Evolutionary conservation across 2,888 invertebrate genomes (phyloP).

Genomic region (Ptychoptera albimana): DNA sequence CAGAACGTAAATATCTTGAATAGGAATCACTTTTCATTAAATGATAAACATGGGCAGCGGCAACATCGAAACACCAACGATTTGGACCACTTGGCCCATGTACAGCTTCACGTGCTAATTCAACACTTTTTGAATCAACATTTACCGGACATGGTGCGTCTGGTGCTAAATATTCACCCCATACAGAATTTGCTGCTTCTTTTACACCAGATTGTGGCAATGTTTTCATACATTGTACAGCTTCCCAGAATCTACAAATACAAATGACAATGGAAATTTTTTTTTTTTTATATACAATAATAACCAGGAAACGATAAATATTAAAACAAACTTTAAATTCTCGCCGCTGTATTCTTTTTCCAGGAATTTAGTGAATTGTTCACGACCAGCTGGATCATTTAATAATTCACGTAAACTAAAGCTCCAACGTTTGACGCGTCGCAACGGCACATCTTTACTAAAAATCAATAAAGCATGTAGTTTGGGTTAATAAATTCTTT

Average conservation of each 20-base stretch:
- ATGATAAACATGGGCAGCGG: conserved; percentile 97
- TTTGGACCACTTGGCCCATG: conserved; percentile 49
- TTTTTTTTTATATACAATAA: no score
- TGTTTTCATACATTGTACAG: conserved; percentile 82
- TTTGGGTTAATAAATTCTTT: not conserved
- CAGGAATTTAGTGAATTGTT: conserved; percentile 89
- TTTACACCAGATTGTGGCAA: conserved; percentile 74
- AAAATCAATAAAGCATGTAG: conserved; percentile 8
- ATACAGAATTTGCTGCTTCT: conserved; percentile 67
- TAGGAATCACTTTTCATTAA: conserved; percentile 99
- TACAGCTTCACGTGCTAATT: conserved; percentile 65
- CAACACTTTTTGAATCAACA: conserved; percentile 85
- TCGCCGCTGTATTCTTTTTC: conserved; percentile 98
- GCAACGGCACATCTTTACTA: conserved; percentile 82
- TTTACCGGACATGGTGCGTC: conserved; percentile 96
- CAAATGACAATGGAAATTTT: not conserved
- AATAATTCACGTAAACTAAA: conserved; percentile 90
- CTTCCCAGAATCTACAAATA: conserved; percentile 74
- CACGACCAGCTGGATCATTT: conserved; percentile 86
- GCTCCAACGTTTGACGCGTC: conserved; percentile 92
- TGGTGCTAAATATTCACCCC: conserved; percentile 83
- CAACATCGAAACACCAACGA: conserved; percentile 92
- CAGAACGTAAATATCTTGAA: conserved; percentile 90
- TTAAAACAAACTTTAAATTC: conserved; percentile 84
- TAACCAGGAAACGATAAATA: no score